Conservation (phyloP, 2,888 invertebrate genomes). For the Ophion ellenae region DNA sequence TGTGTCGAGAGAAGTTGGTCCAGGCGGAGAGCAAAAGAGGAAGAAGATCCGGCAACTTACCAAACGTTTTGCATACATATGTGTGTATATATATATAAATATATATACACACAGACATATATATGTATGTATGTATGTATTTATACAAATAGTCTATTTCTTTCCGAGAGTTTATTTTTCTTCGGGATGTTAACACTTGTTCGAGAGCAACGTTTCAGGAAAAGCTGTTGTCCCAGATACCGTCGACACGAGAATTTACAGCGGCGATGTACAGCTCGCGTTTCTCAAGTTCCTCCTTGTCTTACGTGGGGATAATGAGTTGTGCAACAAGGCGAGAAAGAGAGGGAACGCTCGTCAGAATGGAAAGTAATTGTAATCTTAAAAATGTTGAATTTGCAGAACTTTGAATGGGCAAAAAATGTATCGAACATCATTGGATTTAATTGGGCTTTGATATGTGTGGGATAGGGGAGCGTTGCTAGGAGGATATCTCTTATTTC, state of each 20-base stretch:
- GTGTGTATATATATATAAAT: too few relatives aligned
- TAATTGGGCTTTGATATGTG: too few relatives aligned
- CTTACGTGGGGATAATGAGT: not conserved
- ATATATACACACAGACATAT: too few relatives aligned
- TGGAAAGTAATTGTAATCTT: too few relatives aligned
- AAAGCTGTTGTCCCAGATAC: slow-evolving; percentile 2
- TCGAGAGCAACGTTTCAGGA: slow-evolving; percentile 4
- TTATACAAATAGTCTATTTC: slow-evolving; percentile 10
- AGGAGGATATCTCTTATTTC: not conserved
- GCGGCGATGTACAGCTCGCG: not conserved
- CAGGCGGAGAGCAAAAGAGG: slow-evolving; percentile 8
- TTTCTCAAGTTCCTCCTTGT: not conserved
- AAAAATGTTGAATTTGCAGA: too few relatives aligned
- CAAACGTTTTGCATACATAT: not conserved
- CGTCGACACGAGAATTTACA: slow-evolving; percentile 21
- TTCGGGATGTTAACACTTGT: slow-evolving; percentile 38
- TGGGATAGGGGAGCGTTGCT: too few relatives aligned
- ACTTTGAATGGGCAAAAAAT: too few relatives aligned
- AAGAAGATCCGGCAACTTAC: slow-evolving; percentile 19
- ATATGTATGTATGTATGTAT: not conserved
- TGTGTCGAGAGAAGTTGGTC: slow-evolving; percentile 36
- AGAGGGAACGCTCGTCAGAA: too few relatives aligned
- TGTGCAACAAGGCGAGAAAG: too few relatives aligned
- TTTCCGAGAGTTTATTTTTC: slow-evolving; percentile 43
- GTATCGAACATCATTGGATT: too few relatives aligned